Evolutionary conservation across 2,113 vertebrate species (phyloP).

Genomic region (Oryzias woworae): DNA sequence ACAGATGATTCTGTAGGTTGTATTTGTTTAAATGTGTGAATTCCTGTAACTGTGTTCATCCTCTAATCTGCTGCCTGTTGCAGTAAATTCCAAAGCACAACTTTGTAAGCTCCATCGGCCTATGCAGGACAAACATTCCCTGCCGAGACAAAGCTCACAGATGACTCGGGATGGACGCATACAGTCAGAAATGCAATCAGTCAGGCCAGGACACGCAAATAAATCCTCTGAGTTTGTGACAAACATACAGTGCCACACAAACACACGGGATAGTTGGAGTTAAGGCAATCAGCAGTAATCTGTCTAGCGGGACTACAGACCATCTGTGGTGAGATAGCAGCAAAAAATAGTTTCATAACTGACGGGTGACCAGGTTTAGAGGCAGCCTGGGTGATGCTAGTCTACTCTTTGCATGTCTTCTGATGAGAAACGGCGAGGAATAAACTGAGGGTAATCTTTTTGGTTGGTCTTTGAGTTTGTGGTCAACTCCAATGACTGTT

Average conservation of each 20-base stretch:
- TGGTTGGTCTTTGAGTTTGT: slow-evolving; percentile 38
- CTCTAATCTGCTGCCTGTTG: background rate
- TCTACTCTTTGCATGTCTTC: slow-evolving; percentile 51
- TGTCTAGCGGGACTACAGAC: slow-evolving; percentile 36
- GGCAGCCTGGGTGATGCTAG: slow-evolving; percentile 12
- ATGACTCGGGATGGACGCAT: slow-evolving; percentile 12
- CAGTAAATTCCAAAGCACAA: background rate
- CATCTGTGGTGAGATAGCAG: slow-evolving; percentile 51
- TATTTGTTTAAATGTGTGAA: background rate
- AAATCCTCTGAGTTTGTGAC: slow-evolving; percentile 38
- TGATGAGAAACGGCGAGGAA: slow-evolving; percentile 44
- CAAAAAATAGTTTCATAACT: slow-evolving; percentile 54
- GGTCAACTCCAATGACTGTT: slow-evolving; percentile 6
- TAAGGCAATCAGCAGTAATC: slow-evolving; percentile 60
- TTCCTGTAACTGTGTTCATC: background rate
- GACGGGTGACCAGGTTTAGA: slow-evolving; percentile 23
- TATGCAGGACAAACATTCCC: slow-evolving; percentile 2
- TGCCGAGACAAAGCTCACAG: slow-evolving; percentile 2
- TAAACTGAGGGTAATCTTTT: slow-evolving; percentile 26
- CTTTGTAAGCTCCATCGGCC: background rate
- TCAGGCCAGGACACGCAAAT: slow-evolving; percentile 34
- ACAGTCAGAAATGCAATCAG: slow-evolving; percentile 31
- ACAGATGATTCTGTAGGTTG: background rate
- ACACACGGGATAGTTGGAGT: slow-evolving; percentile 42
- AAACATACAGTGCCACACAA: slow-evolving; percentile 32